Base-by-base conservation (phyloP, 1,140 invertebrate species). In the Apocrypta bakeri region DNA sequence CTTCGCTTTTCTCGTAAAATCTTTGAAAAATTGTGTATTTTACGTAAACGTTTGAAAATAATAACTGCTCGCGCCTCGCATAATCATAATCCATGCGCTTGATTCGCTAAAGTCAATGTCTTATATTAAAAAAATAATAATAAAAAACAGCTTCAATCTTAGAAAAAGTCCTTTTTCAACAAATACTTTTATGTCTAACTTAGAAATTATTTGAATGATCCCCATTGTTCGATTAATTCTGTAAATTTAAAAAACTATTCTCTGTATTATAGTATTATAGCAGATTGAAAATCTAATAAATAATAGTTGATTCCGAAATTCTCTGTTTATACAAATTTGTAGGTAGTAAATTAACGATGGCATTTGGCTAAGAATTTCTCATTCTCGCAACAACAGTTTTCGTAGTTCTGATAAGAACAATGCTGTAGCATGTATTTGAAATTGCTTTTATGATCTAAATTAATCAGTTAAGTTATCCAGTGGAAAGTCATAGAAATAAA, bases 211-310 rank as follows among this genome's bases (percentile, higher is more conserved):
- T 37, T 14, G 17, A 80, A 31, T 56, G 3, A 11, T 25, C 61
- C n/a, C n/a, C 7, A 82, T 71, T 82, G 42, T 82, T 82, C 81
- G 74, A 78, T 82, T 63, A 21, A 82, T 82, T 78, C 66, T 82
- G 17, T 40, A n/a, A 64, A 42, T 2, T 66, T 42, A 1, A 21
- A 66, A 61, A 2, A 61, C 9, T 37, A n/a, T n/a, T 69, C 33
- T 82, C 73, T 76, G 27, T 48, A 9, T 48, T 11, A 48, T 27
- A 61, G 69, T 82, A 69, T 25, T 17, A 56, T 82, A 76, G 29
- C 37, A 2, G 0, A 76, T 37, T 76, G 24, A 61, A 9, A 27
- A 77, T 24, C 24, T 69, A 8, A n/a, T 71, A 0, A 63, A 33
- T 42, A 40, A n/a, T 63, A 33, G 64, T 76, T 33, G 3, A 68